These are phyloP conservation scores for Salvelinus alpinus DNA, from an alignment of 2,113 vertebrate species.

Conservation along the genomic window DNA sequence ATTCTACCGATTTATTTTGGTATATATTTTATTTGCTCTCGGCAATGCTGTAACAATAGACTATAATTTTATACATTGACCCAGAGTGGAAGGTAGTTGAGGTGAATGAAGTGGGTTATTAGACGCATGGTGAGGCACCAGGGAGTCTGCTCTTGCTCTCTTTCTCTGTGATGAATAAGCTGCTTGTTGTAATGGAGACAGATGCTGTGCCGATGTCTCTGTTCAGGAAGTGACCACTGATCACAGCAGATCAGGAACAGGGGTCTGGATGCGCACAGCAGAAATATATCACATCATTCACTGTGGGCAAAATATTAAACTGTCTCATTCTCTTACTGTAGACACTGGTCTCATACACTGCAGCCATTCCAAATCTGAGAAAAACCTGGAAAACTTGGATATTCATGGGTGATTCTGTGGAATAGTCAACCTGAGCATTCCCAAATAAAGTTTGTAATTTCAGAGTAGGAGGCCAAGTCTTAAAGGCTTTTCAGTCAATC, in stretches of 20 bases:
- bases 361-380: too few species aligned
- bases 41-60: not conserved
- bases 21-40: not conserved
- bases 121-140: not conserved
- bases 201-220: conserved; percentile 20
- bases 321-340: not conserved
- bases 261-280: conserved; percentile 27
- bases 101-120: not conserved
- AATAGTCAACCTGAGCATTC: too few species aligned
- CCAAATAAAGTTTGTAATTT: too few species aligned
- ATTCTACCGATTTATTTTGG: not conserved
- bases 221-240: conserved; percentile 26
- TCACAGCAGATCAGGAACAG: conserved; percentile 19
- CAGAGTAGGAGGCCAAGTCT: too few species aligned
- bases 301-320: not conserved
- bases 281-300: conserved; percentile 19
- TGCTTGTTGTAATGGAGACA: conserved; percentile 1
- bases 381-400: too few species aligned
- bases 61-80: not conserved
- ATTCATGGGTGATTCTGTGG: too few species aligned
- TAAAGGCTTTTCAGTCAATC: too few species aligned
- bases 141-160: not conserved
- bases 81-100: not conserved
- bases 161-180: not conserved
- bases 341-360: too few species aligned